A percentile compares a stretch with the other conserved stretches of the same genome.
Conservation (phyloP, 2,113 vertebrate genomes). For the Tympanuchus pallidicinctus region DNA sequence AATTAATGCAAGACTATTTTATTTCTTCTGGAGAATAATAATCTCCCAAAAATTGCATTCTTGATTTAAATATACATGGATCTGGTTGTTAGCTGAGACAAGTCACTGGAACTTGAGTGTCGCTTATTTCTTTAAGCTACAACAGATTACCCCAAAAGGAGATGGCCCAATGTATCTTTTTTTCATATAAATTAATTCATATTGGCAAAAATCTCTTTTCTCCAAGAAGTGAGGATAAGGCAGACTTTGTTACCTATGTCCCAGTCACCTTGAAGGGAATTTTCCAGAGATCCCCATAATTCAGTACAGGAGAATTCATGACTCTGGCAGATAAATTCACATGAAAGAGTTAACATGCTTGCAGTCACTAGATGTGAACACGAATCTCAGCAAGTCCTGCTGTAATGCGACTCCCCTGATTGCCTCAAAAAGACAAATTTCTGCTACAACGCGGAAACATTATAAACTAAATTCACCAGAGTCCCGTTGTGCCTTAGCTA, state of each 20-base stretch:
- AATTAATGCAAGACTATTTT: not conserved
- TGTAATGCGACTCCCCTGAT: constrained; percentile 69
- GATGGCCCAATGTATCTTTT: not conserved
- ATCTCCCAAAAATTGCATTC: not conserved
- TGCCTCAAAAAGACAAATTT: constrained; percentile 67
- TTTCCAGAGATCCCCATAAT: not conserved
- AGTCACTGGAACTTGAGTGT: not conserved
- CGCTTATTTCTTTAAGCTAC: not conserved
- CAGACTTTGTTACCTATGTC: not conserved
- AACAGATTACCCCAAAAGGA: not conserved
- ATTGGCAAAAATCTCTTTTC: rapidly evolving
- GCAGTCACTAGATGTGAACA: constrained; percentile 19
- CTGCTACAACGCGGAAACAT: constrained; percentile 51
- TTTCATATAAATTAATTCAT: not conserved
- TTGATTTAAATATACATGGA: not conserved
- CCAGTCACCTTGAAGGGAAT: not conserved
- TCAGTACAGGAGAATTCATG: not conserved
- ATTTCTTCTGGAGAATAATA: not conserved
- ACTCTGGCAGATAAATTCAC: not conserved
- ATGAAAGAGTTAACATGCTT: constrained; percentile 40
- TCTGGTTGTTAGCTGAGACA: not conserved
- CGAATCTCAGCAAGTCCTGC: constrained; percentile 51
- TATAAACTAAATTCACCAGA: constrained; percentile 71
- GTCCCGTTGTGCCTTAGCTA: constrained; percentile 57
- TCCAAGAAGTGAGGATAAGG: not conserved